Conservation (phyloP, 2,113 vertebrate species). For the Malurus cyaneus region DNA sequence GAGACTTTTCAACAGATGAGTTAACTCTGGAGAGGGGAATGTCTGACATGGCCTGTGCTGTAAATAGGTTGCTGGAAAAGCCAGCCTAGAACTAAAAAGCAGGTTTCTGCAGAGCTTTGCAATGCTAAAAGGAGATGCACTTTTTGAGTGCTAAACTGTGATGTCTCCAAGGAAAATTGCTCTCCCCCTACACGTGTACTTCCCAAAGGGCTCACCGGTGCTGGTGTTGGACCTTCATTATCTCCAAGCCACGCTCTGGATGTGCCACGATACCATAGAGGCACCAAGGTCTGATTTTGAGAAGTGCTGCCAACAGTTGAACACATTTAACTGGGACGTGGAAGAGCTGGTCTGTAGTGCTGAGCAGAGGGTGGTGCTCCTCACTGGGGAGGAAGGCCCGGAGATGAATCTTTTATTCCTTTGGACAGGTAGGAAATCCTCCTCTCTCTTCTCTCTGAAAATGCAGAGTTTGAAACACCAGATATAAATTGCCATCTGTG, state of each 20-base stretch:
- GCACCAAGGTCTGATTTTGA: not conserved
- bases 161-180: not conserved
- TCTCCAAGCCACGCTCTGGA: not conserved
- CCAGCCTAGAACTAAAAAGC: not conserved
- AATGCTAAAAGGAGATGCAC: not conserved
- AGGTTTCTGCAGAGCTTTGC: not conserved
- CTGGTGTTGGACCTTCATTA: not conserved
- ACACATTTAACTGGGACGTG: not conserved
- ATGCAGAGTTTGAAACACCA: not conserved
- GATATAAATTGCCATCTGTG: not conserved
- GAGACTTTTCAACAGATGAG: not conserved
- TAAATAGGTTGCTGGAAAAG: not conserved
- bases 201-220: not conserved
- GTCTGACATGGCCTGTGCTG: not conserved
- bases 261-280: fast-evolving
- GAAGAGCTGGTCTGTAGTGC: not conserved
- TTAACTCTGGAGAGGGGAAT: not conserved
- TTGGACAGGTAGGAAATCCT: not conserved
- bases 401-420: not conserved
- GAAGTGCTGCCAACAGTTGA: not conserved
- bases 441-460: not conserved
- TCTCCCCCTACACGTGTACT: not conserved
- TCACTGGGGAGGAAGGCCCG: not conserved
- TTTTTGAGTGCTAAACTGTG: not conserved
- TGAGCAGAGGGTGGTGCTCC: not conserved